Conservation (phyloP, 2,113 vertebrate species). For the Passer montanus region DNA sequence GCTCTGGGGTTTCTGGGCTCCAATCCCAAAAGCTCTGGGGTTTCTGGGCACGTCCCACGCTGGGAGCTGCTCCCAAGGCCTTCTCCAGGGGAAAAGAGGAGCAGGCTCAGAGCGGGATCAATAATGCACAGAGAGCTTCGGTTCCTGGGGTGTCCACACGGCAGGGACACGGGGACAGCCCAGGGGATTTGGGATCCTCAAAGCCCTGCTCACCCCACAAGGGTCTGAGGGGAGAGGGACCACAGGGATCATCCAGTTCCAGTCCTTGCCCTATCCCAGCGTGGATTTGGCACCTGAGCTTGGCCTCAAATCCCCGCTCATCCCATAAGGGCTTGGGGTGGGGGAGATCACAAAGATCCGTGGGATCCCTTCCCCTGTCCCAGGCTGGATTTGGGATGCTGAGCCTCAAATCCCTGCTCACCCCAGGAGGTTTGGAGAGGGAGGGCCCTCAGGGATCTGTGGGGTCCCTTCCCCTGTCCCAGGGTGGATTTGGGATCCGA, state of each 20-base stretch:
- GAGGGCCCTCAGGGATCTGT: too few species aligned
- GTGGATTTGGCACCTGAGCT: neutral
- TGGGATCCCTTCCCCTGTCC: too few species aligned
- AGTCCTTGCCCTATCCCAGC: neutral
- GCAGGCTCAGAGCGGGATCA: neutral
- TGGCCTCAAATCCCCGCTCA: neutral
- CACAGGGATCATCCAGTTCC: too few species aligned
- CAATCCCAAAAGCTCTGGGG: neutral
- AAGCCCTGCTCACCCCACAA: accelerated
- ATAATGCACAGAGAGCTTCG: neutral
- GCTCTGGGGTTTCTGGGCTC: neutral
- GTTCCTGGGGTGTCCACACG: neutral
- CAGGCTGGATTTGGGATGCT: neutral
- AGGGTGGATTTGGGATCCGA: too few species aligned
- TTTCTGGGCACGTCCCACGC: neutral
- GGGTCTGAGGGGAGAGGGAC: neutral
- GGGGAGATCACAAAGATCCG: too few species aligned
- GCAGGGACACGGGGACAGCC: neutral
- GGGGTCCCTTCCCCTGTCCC: too few species aligned
- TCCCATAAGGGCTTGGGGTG: neutral
- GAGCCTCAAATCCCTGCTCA: too few species aligned
- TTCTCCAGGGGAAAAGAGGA: neutral
- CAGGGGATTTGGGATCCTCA: neutral
- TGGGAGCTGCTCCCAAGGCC: neutral
- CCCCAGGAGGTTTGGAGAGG: too few species aligned